Percentiles rank a stretch among this genome's conserved stretches.
phyloP scores from a whole-genome alignment of 2,888 invertebrate genomes.

The Argyresthia goedartella region DNA sequence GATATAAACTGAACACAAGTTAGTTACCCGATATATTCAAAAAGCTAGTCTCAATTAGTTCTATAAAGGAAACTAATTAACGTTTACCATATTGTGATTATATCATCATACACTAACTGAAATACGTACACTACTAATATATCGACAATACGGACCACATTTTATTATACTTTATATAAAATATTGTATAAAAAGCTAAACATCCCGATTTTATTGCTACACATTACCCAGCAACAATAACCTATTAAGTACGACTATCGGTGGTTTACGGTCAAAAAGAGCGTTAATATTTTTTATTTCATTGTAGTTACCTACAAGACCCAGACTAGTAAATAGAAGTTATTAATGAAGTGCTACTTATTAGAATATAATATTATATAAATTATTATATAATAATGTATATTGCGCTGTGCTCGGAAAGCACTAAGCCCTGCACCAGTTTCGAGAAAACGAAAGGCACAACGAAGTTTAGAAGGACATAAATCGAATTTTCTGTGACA shows the following conservation, averaged over 20 bases:
- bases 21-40: constrained; percentile 40
- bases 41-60: constrained; percentile 57
- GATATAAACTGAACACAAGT: background rate
- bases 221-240: too few species aligned
- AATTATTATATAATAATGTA: background rate
- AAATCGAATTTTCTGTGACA: background rate
- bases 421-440: constrained; percentile 24
- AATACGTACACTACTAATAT: background rate
- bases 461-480: constrained; percentile 22
- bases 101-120: background rate
- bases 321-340: too few species aligned
- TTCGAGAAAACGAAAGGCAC: constrained; percentile 24
- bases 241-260: too few species aligned
- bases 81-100: too few species aligned
- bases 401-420: background rate
- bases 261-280: too few species aligned
- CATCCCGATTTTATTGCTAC: too few species aligned
- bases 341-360: too few species aligned
- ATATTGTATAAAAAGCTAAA: too few species aligned
- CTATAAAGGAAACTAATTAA: background rate
- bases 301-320: too few species aligned
- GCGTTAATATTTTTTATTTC: too few species aligned
- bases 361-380: background rate
- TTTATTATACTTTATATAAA: too few species aligned
- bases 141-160: background rate